Base-by-base conservation (phyloP, 2,113 vertebrate genomes). In the Cheilinus undulatus region DNA sequence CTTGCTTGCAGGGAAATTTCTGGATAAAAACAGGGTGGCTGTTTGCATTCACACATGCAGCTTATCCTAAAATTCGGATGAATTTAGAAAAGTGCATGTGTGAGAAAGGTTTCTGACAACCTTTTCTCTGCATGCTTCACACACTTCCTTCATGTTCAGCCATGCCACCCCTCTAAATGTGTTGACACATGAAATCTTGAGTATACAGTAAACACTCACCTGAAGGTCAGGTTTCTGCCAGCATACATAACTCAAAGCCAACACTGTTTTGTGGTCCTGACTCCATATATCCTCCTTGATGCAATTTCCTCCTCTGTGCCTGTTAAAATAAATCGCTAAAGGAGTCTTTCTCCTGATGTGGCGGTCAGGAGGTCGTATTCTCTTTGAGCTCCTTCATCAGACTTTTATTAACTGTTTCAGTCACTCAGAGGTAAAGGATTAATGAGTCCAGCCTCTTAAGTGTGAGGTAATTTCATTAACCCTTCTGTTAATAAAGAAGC, bases 391-490 rank as follows among this genome's bases (percentile, higher is more conserved):
- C 67, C 72, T 86, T 84, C 76, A 79, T 80, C 59, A 23, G 38
- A 83, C 63, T 84, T 45, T 86, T 86, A 88, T 90, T 85, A 87
- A 85, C 65, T 82, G 65, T 66, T 86, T 57, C 36, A 58, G 63
- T 61, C 64, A 8, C 49, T 76, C 20, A 26, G 28, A 66, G 43
- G 59, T 43, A 22, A 10, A 45, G 22, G 48, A 22, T 83, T 68
- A 78, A 71, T 54, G 53, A 69, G 59, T 77, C 57, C 51, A 17
- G 12, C 62, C 76, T 67, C 27, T 73, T 36, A 53, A 71, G 78
- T 76, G 73, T 87, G 59, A 80, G 36, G 78, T 70, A 10, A 68
- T 82, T 76, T 88, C 15, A 70, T 91, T 74, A 74, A 62, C 49
- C 17, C 1, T 36, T 68, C 73, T 79, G 76, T 85, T 79, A 63